phyloP scores from a whole-genome alignment of 2,888 invertebrate species.

The Sialis fuliginosa region DNA sequence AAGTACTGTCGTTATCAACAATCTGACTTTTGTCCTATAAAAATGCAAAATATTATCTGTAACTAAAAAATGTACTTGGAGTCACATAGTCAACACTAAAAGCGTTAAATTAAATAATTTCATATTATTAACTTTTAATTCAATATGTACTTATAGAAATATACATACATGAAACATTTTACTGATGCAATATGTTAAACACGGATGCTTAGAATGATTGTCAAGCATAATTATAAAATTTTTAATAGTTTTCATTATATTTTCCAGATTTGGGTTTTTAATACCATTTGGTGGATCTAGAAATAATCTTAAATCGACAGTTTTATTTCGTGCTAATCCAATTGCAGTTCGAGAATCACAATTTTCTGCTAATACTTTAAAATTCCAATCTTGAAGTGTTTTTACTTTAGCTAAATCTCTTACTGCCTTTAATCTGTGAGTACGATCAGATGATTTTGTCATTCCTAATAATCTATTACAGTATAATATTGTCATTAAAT shows the following conservation, averaged over 20 bases:
- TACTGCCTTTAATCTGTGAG: slow-evolving; percentile 44
- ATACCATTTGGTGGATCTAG: slow-evolving; percentile 39
- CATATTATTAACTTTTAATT: neutral
- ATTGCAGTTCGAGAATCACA: slow-evolving; percentile 61
- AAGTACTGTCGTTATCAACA: slow-evolving; percentile 19
- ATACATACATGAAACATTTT: slow-evolving; percentile 25
- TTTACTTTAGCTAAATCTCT: slow-evolving; percentile 45
- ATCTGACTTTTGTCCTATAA: slow-evolving; percentile 17
- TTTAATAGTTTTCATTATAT: slow-evolving; percentile 22
- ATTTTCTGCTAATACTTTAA: slow-evolving; percentile 47
- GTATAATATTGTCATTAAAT: slow-evolving; percentile 19
- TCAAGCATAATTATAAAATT: slow-evolving; percentile 25
- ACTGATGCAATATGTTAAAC: slow-evolving; percentile 28
- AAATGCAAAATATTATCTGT: neutral
- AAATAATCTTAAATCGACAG: slow-evolving; percentile 57
- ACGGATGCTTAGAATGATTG: slow-evolving; percentile 24
- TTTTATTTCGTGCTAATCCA: slow-evolving; percentile 51
- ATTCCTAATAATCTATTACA: slow-evolving; percentile 48
- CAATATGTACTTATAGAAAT: slow-evolving; percentile 1
- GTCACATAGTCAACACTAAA: neutral
- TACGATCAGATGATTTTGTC: slow-evolving; percentile 42
- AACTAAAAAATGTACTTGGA: no score
- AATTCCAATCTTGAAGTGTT: slow-evolving; percentile 31
- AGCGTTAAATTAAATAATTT: neutral
- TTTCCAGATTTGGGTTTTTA: slow-evolving; percentile 17